phyloP scores from a whole-genome alignment of 2,888 invertebrate genomes.

The Clanis bilineata region DNA sequence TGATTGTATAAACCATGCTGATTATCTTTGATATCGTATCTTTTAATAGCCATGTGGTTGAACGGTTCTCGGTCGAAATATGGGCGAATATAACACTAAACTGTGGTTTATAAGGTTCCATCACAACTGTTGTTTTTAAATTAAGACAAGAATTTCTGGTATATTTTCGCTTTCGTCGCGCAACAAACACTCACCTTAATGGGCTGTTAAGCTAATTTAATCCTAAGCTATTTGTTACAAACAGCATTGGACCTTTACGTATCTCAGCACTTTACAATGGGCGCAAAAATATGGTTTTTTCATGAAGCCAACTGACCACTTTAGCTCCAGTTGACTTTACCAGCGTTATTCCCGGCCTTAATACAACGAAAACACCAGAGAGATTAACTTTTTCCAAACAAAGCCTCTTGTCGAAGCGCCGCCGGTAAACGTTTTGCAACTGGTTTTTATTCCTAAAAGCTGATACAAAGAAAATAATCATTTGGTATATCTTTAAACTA shows the following conservation, averaged over 20 bases:
- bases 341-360: conserved; percentile 21
- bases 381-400: conserved; percentile 34
- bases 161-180: too few relatives aligned
- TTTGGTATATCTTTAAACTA: neutral
- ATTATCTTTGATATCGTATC: too few relatives aligned
- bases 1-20: too few relatives aligned
- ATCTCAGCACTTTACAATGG: neutral
- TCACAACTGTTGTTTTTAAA: too few relatives aligned
- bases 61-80: too few relatives aligned
- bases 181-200: neutral
- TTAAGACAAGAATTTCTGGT: too few relatives aligned
- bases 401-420: conserved; percentile 25
- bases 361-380: conserved; percentile 21
- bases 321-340: conserved; percentile 10
- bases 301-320: neutral
- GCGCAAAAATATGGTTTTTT: neutral
- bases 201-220: neutral
- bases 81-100: too few relatives aligned
- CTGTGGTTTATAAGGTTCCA: too few relatives aligned
- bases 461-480: neutral
- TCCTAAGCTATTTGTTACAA: neutral
- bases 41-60: too few relatives aligned
- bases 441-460: neutral
- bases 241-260: neutral
- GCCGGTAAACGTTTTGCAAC: conserved; percentile 6